Base-by-base conservation (phyloP, 2,113 vertebrate species). In the Otus sunia region DNA sequence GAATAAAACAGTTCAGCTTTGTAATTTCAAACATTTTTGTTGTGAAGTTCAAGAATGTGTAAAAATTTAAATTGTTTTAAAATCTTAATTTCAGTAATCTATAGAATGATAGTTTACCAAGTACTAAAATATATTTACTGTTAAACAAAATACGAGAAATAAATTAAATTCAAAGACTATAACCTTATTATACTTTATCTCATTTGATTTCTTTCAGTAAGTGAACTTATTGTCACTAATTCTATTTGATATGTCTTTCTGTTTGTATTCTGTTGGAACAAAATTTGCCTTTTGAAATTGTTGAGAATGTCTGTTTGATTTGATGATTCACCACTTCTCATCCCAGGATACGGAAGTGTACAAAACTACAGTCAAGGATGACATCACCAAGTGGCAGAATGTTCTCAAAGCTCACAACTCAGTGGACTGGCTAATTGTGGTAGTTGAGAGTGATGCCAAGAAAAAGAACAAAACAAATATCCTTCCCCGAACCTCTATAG, bases 381-480 rank as follows among this genome's bases (percentile, higher is more conserved):
- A 99, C 96, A 99, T 99, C 97, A 98, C 99, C 97, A 99, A 99
- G 88, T 99, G 99, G 99, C 99, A 99, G 98, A 99, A 98, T 26
- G 97, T 98, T 71, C 96, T 99, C 88, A 98, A 98, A 75, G 96
- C 98, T 22, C 99, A 99, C 75, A 97, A 97, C 92, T 99, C 99
- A 0, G 97, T 98, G 45, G 99, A 99, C 97, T 99, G 99, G 99
- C 98, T 99, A 62, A 99, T 99, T 94, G 99, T 99, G 55, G 98
- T 99, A 6, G 99, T 99, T 82, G 99, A 99, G 97, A 99, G 98
- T 34, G 99, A 99, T 49, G 98, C 98, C 75, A 99, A 99, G 98
- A 99, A 99, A 96, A 99, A 99, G 98, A 99, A 99, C 98, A 99
- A 99, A 98, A 99, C 99, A 91, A 99, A 99, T 97, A 99, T 99